Conservation (phyloP, 2,888 invertebrate species). For the Cenopis cana region DNA sequence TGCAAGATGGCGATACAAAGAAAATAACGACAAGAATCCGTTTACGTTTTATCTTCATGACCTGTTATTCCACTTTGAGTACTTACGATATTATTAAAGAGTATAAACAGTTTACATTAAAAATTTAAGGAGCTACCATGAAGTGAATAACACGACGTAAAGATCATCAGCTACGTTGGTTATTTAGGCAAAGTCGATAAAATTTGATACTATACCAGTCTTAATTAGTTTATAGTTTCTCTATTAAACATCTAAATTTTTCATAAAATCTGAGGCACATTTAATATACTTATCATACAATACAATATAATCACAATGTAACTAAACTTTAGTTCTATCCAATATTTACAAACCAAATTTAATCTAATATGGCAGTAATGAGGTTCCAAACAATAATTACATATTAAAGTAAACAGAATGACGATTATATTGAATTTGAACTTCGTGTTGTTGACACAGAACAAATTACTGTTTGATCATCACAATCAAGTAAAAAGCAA, state of each 20-base stretch:
- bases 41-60: conserved; percentile 35
- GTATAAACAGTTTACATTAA: conserved; percentile 43
- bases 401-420: conserved; percentile 49
- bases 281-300: conserved; percentile 75
- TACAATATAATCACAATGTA: conserved; percentile 51
- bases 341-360: conserved; percentile 70
- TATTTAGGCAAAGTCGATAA: conserved; percentile 36
- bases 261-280: conserved; percentile 83
- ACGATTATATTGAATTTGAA: conserved; percentile 51
- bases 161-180: conserved; percentile 38
- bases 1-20: conserved; percentile 25
- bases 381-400: conserved; percentile 69
- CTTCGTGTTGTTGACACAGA: conserved; percentile 37
- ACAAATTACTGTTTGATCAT: conserved; percentile 24
- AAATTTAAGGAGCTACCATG: conserved; percentile 29
- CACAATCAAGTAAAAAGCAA: conserved; percentile 14
- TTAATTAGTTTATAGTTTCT: conserved; percentile 64
- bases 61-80: conserved; percentile 34
- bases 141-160: conserved; percentile 40
- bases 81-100: conserved; percentile 36
- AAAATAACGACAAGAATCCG: conserved; percentile 12
- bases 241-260: conserved; percentile 70
- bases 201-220: conserved; percentile 64
- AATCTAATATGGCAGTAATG: conserved; percentile 82
- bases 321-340: conserved; percentile 53